Percentiles rank a stretch among this genome's conserved stretches.
phyloP scores from a whole-genome alignment of 2,888 invertebrate species.

The Hyposoter dolosus region DNA sequence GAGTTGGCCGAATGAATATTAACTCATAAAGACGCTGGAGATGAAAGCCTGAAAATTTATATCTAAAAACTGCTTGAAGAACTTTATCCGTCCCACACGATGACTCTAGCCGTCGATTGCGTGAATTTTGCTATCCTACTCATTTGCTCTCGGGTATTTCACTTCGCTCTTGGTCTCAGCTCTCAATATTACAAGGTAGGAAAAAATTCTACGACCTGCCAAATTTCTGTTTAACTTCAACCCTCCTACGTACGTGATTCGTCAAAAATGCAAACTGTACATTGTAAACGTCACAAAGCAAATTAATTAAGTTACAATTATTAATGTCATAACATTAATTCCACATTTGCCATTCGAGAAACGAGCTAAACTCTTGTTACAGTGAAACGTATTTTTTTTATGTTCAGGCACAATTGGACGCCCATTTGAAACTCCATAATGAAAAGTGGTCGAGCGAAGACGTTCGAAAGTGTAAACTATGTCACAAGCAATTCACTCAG shows the following conservation, averaged over 20 bases:
- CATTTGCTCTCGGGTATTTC: slow-evolving; percentile 78
- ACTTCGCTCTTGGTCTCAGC: slow-evolving; percentile 79
- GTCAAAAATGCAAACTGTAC: background rate
- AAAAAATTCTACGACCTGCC: slow-evolving; percentile 6
- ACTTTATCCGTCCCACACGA: slow-evolving; percentile 69
- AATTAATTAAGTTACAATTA: background rate
- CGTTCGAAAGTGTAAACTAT: slow-evolving; percentile 86
- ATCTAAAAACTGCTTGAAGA: slow-evolving; percentile 61
- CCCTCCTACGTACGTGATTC: background rate
- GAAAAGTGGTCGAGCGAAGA: slow-evolving; percentile 81
- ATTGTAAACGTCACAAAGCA: background rate
- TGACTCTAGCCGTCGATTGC: slow-evolving; percentile 77
- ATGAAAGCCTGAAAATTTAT: slow-evolving; percentile 44
- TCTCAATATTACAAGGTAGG: slow-evolving; percentile 78
- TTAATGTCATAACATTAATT: background rate
- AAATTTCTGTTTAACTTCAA: background rate
- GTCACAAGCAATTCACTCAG: slow-evolving; percentile 86
- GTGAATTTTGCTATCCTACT: slow-evolving; percentile 78
- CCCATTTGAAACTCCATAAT: slow-evolving; percentile 81
- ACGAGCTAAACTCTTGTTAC: background rate
- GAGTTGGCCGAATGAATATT: slow-evolving; percentile 48
- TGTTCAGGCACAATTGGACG: slow-evolving; percentile 80
- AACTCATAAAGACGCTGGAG: slow-evolving; percentile 45
- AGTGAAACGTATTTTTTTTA: background rate
- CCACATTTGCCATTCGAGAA: background rate